Evolutionary conservation across 2,797 vertebrate genomes (phyloP).

Genomic region (Delichon dasypus): DNA sequence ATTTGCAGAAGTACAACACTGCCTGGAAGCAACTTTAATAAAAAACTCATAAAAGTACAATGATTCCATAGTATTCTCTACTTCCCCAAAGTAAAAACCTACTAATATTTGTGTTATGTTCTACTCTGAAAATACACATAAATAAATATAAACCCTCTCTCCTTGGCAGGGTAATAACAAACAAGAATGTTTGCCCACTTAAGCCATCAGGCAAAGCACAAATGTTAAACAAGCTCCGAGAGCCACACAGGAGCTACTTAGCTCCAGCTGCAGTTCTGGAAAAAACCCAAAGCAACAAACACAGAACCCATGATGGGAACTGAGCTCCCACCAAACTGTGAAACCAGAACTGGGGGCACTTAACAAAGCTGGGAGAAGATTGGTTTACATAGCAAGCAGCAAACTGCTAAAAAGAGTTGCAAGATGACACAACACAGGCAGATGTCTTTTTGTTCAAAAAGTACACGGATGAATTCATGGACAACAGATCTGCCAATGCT

Average conservation of each 20-base stretch:
- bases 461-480: neutral
- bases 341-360: neutral
- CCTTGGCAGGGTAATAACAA: neutral
- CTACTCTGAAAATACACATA: neutral
- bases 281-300: neutral
- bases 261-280: neutral
- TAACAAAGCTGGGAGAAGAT: neutral
- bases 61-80: neutral
- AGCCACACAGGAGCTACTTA: neutral
- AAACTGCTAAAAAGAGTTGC: neutral
- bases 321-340: neutral
- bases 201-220: neutral
- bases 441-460: neutral
- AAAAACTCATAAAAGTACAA: neutral
- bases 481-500: neutral
- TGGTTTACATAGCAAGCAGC: neutral
- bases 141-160: neutral
- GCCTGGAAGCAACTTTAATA: conserved; percentile 4
- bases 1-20: neutral
- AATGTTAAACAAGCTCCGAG: neutral
- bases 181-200: neutral
- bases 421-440: neutral
- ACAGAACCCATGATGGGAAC: neutral
- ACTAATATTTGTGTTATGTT: neutral
- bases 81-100: neutral